Percentiles rank a stretch among this genome's conserved stretches.
phyloP scores from a whole-genome alignment of 1,140 invertebrate genomes.

The Heliothis subflexa region DNA sequence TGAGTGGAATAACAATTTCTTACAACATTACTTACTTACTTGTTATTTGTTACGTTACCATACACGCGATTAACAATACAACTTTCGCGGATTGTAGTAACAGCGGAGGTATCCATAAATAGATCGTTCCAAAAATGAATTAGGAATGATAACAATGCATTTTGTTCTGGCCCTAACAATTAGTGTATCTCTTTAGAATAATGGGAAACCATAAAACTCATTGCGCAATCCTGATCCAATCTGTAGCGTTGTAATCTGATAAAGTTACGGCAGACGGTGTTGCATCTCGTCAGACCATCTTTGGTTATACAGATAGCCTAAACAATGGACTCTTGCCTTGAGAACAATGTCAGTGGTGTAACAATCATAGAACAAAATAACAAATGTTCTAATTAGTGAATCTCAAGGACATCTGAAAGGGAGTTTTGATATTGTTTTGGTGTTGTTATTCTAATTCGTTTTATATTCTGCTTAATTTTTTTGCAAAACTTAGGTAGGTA shows the following conservation, averaged over 20 bases:
- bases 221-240: constrained; percentile 32
- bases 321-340: constrained; percentile 52
- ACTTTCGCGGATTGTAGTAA: too few relatives aligned
- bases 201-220: constrained; percentile 4
- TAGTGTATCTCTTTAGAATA: neutral
- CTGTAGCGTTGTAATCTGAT: constrained; percentile 27
- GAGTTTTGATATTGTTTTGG: neutral
- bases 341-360: constrained; percentile 46
- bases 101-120: neutral
- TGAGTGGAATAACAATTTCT: too few relatives aligned
- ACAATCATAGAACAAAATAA: constrained; percentile 26
- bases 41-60: too few relatives aligned
- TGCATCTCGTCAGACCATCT: constrained; percentile 29
- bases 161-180: neutral
- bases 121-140: neutral
- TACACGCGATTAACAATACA: too few relatives aligned
- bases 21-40: too few relatives aligned
- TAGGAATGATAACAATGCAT: neutral
- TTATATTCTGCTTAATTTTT: too few relatives aligned
- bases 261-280: constrained; percentile 10
- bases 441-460: too few relatives aligned
- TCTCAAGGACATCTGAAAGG: constrained; percentile 33
- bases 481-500: too few relatives aligned
- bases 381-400: constrained; percentile 31
- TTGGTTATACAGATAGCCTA: constrained; percentile 3